Percentiles rank a stretch among this genome's conserved stretches.
Evolutionary conservation across 2,113 vertebrate genomes (phyloP).

Genomic region (Hypocryptadius cinnamomeus): DNA sequence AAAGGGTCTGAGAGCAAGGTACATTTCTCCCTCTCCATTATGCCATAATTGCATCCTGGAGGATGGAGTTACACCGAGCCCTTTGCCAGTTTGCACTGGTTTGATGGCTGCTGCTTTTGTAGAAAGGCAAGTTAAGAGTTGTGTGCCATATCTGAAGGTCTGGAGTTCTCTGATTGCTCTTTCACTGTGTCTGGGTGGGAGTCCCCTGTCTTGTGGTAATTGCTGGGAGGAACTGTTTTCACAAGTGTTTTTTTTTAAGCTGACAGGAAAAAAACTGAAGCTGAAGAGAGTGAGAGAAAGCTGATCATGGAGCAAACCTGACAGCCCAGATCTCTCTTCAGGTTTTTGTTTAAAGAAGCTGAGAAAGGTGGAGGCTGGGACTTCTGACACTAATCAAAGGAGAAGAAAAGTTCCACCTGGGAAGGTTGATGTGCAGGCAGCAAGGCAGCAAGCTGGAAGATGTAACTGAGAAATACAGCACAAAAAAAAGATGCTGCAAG

Average conservation of each 20-base stretch:
- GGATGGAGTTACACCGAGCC: fast-evolving
- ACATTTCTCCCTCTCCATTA: background rate
- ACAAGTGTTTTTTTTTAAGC: background rate
- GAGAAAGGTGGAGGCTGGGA: background rate
- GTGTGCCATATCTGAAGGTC: background rate
- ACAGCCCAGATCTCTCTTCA: background rate
- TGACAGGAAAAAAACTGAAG: background rate
- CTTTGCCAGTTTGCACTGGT: background rate
- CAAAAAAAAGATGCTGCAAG: background rate
- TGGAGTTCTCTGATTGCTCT: background rate
- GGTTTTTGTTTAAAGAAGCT: background rate
- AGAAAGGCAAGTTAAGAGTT: background rate
- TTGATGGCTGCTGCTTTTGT: background rate
- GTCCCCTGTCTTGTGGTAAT: background rate
- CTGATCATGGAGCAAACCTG: background rate
- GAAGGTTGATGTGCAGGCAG: background rate
- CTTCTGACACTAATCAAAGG: background rate
- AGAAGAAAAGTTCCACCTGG: background rate
- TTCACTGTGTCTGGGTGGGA: background rate
- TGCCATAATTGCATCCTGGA: background rate
- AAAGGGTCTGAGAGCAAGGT: background rate
- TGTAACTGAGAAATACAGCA: background rate
- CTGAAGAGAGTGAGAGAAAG: background rate
- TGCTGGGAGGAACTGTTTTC: background rate
- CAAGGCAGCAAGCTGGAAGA: background rate